Percentiles rank a stretch among this genome's conserved stretches.
These are phyloP conservation scores for Periparus ater DNA, from an alignment of 2,797 vertebrate species.

Conservation along the genomic window DNA sequence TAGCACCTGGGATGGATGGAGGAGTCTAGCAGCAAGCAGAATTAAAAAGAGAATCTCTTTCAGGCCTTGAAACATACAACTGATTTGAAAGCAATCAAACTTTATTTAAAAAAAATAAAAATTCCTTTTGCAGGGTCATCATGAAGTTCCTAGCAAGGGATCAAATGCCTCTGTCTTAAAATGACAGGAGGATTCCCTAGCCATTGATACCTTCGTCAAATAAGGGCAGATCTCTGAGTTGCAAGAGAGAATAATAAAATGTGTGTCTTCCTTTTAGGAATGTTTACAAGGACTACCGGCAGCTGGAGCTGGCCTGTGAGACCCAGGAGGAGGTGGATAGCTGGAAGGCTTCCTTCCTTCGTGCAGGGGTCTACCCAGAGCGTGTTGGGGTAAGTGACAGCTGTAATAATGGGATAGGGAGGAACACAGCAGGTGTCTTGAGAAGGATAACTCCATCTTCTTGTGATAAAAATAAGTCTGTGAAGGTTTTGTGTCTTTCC, in stretches of 20 bases:
- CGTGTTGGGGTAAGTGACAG: conserved; percentile 84
- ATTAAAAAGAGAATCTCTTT: not conserved
- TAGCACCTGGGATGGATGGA: not conserved
- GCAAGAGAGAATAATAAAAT: not conserved
- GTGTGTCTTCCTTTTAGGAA: conserved; percentile 79
- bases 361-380: conserved; percentile 96
- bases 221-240: not conserved
- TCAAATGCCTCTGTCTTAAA: not conserved
- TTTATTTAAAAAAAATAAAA: not conserved
- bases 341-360: conserved; percentile 97
- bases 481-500: not conserved
- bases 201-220: not conserved
- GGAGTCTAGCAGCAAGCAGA: not conserved
- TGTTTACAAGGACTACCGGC: conserved; percentile 97
- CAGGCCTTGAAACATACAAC: not conserved
- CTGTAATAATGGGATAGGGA: not conserved
- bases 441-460: not conserved
- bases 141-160: not conserved
- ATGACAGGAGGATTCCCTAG: not conserved
- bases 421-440: not conserved
- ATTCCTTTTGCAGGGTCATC: not conserved
- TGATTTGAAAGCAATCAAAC: not conserved
- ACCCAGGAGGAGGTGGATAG: conserved; percentile 96
- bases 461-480: not conserved
- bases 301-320: conserved; percentile 97